Evolutionary conservation across 2,888 invertebrate genomes (phyloP), one percentile per base, ranked within the genome.

Genomic region (Synergus itoensis): DNA sequence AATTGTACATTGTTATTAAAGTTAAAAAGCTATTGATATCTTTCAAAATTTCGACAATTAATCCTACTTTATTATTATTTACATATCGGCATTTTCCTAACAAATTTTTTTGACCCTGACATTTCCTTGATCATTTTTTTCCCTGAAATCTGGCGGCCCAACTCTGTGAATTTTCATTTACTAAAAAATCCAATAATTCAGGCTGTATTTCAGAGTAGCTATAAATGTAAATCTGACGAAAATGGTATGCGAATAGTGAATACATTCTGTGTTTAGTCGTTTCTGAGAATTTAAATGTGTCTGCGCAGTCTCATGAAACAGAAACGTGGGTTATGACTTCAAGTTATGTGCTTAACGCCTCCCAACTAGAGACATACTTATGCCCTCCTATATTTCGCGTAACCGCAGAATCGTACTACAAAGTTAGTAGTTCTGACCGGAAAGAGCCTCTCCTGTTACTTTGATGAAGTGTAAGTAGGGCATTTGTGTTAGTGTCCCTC

Each of bases 241-340:
- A 73, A 73, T 36, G 36, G 73, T 36, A 73, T 53, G 36, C 28
- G 73, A 73, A 73, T 73, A 53, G 9, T 53, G 53, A 73, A 73
- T 73, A 73, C 36, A 48, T 45, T 73, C 48, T n/a, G 43, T 65
- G 18, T 65, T 43, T 43, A 65, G 65, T 11, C n/a, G n/a, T 43
- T 41, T n/a, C 69, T 53, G n/a, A 73, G 48, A 48, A 73, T 73
- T 28, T 53, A 73, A 73, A 73, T 73, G 73, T 53, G 18, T 69
- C 7, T 36, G 53, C 53, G 73, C 73, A 73, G n/a, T 36, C 73
- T 73, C 73, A 40, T 73, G 53, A 36, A 36, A 36, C 48, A 36
- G 28, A 73, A 53, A 73, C 73, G 73, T 73, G 53, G 73, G 73
- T 73, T 73, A 73, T 73, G 73, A 53, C 73, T 73, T 73, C n/a